phyloP scores from a whole-genome alignment of 2,888 invertebrate species.

The Horisme vitalbata region DNA sequence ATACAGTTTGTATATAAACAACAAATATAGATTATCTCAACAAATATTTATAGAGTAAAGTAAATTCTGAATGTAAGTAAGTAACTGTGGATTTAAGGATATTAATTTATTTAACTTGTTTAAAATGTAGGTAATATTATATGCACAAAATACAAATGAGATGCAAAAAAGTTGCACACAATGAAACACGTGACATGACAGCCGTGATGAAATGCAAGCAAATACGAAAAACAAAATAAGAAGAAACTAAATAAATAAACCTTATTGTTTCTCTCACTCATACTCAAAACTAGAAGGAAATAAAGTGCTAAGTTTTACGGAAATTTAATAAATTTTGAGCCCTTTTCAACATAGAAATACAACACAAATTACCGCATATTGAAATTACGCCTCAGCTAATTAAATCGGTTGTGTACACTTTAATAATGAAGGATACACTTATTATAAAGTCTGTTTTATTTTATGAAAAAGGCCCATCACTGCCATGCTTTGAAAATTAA shows the following conservation, averaged over 20 bases:
- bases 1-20: slow-evolving; percentile 7
- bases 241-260: background rate
- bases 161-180: slow-evolving; percentile 14
- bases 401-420: too few species aligned
- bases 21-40: background rate
- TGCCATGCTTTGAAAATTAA: too few species aligned
- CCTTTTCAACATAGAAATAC: slow-evolving; percentile 1
- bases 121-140: slow-evolving; percentile 1
- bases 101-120: slow-evolving; percentile 4
- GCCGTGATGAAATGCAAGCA: slow-evolving; percentile 29
- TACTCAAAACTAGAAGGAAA: slow-evolving; percentile 10
- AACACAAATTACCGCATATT: too few species aligned
- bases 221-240: slow-evolving; percentile 9
- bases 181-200: slow-evolving; percentile 17
- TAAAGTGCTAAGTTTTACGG: slow-evolving; percentile 1
- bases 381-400: too few species aligned
- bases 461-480: too few species aligned
- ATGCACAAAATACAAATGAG: slow-evolving; percentile 11
- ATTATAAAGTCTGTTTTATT: too few species aligned
- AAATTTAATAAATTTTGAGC: background rate
- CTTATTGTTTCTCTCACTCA: slow-evolving; percentile 11
- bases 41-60: background rate
- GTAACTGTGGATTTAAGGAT: background rate
- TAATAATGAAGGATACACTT: too few species aligned
- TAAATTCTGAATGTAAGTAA: slow-evolving; percentile 4